Evolutionary conservation across 1,140 invertebrate species (phyloP).

Genomic region (Zaprionus ornatus): DNA sequence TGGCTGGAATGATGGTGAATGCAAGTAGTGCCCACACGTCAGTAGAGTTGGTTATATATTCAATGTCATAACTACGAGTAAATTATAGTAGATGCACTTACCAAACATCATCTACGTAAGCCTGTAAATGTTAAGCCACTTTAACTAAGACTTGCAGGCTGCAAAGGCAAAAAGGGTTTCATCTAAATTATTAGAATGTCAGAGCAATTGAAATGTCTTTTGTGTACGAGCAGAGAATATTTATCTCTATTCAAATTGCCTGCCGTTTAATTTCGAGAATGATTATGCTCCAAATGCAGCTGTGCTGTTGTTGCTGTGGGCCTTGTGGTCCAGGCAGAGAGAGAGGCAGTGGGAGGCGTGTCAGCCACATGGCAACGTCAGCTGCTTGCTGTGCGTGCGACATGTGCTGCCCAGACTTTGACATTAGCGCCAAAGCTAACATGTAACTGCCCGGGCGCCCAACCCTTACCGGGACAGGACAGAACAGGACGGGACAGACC

Average conservation of each 20-base stretch:
- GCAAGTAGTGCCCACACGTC: no score
- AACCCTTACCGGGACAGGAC: not conserved
- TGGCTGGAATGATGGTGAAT: no score
- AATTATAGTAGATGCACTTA: not conserved
- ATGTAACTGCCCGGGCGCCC: constrained; percentile 45
- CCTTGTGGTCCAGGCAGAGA: no score
- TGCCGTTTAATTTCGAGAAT: constrained; percentile 58
- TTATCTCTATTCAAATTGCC: constrained; percentile 3
- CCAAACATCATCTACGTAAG: not conserved
- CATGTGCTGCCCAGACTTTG: constrained; percentile 65
- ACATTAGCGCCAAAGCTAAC: constrained; percentile 74
- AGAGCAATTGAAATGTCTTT: constrained; percentile 6
- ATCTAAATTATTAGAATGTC: not conserved
- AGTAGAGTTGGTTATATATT: no score
- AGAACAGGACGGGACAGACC: not conserved
- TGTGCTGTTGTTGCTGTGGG: constrained; percentile 1
- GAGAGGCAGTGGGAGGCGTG: constrained; percentile 8
- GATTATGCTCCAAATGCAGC: constrained; percentile 42
- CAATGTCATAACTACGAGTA: not conserved
- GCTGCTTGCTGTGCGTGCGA: constrained; percentile 61
- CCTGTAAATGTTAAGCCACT: not conserved
- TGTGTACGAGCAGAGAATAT: not conserved
- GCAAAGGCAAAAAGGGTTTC: not conserved
- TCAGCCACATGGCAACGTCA: constrained; percentile 21
- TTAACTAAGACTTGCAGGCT: not conserved